A percentile compares a stretch with the other conserved stretches of the same genome.
Evolutionary conservation across 2,888 invertebrate genomes (phyloP).

Genomic region (Adelphocoris suturalis): DNA sequence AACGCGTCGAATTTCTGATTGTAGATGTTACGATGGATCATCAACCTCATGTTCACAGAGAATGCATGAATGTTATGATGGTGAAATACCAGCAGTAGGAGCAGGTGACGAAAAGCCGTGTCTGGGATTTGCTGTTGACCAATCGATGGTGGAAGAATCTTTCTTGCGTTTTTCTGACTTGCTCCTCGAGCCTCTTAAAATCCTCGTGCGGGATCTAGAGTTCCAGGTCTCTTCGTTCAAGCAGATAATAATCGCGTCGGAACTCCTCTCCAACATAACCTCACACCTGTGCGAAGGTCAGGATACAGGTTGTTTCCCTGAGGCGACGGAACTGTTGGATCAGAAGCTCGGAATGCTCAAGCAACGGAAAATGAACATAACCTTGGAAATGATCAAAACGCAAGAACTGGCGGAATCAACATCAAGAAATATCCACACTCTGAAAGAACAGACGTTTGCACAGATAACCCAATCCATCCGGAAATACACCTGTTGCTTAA

Average conservation of each 20-base stretch:
- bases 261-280: slow-evolving; percentile 3
- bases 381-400: slow-evolving; percentile 38
- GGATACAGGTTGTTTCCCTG: background rate
- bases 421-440: background rate
- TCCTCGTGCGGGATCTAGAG: background rate
- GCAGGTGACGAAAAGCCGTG: background rate
- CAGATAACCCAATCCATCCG: slow-evolving; percentile 6
- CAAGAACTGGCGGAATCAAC: background rate
- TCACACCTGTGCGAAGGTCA: background rate
- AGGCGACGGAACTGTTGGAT: background rate
- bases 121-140: background rate
- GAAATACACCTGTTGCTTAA: slow-evolving; percentile 38
- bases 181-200: slow-evolving; percentile 41
- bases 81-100: background rate
- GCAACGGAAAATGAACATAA: background rate
- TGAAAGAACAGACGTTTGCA: slow-evolving; percentile 30
- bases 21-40: background rate
- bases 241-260: background rate
- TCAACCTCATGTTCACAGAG: background rate
- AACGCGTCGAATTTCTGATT: background rate
- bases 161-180: background rate
- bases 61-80: background rate
- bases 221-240: slow-evolving; percentile 25
- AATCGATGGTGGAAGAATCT: background rate
- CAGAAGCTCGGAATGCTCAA: background rate